Conservation (phyloP, 64 coral and sea anemone genomes). For the Montipora foliosa region DNA sequence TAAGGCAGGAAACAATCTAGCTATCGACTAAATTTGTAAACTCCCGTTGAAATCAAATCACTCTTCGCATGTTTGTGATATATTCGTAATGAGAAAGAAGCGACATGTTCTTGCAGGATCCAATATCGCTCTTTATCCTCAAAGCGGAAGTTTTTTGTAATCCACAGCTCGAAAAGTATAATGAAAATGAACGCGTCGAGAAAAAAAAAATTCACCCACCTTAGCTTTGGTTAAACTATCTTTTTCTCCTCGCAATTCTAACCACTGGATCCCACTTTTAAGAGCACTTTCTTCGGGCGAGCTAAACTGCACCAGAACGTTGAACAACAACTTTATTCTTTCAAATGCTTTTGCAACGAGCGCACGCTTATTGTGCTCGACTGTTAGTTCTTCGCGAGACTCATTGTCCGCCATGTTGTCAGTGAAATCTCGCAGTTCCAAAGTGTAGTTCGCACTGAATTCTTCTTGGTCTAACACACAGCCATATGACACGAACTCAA, state of each 20-base stretch:
- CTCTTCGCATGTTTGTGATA: not conserved
- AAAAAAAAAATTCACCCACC: slow-evolving; percentile 43
- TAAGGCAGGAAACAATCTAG: too few species aligned
- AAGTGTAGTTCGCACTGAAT: not conserved
- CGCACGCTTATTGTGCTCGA: slow-evolving; percentile 54
- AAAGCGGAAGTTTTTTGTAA: slow-evolving; percentile 41
- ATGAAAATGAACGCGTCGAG: not conserved
- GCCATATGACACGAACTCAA: slow-evolving; percentile 15
- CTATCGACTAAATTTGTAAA: too few species aligned
- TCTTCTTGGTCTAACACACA: not conserved
- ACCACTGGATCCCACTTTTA: slow-evolving; percentile 69
- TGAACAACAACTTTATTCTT: slow-evolving; percentile 52
- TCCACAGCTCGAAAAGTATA: not conserved
- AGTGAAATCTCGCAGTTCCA: not conserved
- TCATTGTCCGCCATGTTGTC: slow-evolving; percentile 62
- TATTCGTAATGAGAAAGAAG: slow-evolving; percentile 5
- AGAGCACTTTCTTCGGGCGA: slow-evolving; percentile 34
- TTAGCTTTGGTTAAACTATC: slow-evolving; percentile 55
- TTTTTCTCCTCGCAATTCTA: slow-evolving; percentile 58
- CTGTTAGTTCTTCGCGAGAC: slow-evolving; percentile 41
- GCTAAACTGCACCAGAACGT: slow-evolving; percentile 58
- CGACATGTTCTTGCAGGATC: not conserved
- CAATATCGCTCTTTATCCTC: slow-evolving; percentile 15
- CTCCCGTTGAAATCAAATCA: not conserved
- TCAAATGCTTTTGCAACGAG: slow-evolving; percentile 22